phyloP scores from a whole-genome alignment of 2,888 invertebrate species.

The Ommatoiulus sabulosus region DNA sequence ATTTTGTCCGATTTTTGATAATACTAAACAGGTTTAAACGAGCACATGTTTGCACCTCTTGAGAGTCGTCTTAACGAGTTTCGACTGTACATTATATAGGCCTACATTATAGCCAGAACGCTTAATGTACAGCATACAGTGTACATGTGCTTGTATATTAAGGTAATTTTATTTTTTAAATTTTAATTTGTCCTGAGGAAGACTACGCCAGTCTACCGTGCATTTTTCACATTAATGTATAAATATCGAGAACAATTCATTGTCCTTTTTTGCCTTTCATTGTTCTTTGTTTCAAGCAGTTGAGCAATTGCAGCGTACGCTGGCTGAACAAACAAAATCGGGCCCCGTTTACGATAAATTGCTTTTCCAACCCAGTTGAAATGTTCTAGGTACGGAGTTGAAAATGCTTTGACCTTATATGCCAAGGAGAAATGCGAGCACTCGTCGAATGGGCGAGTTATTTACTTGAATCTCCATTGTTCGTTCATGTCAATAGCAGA shows the following conservation, averaged over 20 bases:
- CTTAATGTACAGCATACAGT: no score
- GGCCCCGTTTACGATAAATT: neutral
- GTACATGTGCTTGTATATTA: no score
- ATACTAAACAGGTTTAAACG: no score
- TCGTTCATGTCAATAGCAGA: constrained; percentile 16
- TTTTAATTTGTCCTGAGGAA: neutral
- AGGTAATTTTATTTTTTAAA: neutral
- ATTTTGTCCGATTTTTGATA: no score
- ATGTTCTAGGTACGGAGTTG: neutral
- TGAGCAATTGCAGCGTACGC: neutral
- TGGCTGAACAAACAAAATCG: neutral
- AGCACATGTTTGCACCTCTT: no score
- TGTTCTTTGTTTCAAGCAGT: constrained; percentile 4
- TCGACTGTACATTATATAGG: no score
- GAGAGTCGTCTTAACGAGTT: no score
- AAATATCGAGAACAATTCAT: neutral
- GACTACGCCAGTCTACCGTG: no score
- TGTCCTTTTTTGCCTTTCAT: neutral
- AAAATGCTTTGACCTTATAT: neutral
- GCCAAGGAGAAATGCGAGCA: neutral
- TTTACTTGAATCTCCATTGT: constrained; percentile 6
- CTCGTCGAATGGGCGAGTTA: neutral
- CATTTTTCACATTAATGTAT: neutral
- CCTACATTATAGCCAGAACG: no score
- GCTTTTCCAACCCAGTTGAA: neutral